Percentiles rank a stretch among this genome's conserved stretches.
Conservation (phyloP, 2,888 invertebrate genomes). For the Eurytoma adleriae region DNA sequence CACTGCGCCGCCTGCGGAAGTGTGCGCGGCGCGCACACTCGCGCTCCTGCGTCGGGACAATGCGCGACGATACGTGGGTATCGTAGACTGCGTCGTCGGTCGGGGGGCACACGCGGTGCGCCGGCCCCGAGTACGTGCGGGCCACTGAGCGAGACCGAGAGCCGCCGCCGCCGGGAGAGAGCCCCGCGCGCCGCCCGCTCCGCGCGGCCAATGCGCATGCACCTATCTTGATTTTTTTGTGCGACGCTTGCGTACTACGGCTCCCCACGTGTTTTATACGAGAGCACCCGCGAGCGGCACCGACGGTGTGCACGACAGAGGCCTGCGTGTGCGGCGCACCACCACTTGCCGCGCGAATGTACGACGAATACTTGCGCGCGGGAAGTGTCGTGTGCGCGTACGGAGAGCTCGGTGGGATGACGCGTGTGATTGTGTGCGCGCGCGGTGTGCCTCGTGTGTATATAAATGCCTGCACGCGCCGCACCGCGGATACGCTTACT, state of each 20-base stretch:
- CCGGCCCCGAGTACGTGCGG: not conserved
- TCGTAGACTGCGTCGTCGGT: not conserved
- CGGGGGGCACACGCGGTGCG: not conserved
- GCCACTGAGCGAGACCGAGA: slow-evolving; percentile 16
- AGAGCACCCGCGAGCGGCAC: not conserved
- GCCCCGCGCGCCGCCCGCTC: not conserved
- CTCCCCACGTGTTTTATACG: slow-evolving; percentile 56
- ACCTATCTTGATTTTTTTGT: slow-evolving; percentile 43
- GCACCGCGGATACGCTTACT: too few species aligned
- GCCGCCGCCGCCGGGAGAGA: not conserved
- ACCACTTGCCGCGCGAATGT: not conserved
- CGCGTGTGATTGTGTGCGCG: too few species aligned
- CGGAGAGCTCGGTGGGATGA: too few species aligned
- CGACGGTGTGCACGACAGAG: not conserved
- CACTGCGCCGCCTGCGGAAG: not conserved
- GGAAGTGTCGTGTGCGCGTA: too few species aligned
- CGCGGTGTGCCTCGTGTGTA: too few species aligned
- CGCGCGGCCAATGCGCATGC: slow-evolving; percentile 40
- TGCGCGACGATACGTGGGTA: too few species aligned
- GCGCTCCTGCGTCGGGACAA: too few species aligned
- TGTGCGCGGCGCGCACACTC: not conserved
- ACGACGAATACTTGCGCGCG: too few species aligned
- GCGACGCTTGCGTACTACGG: slow-evolving; percentile 57
- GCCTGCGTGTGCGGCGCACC: not conserved
- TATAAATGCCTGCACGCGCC: too few species aligned